Percentiles rank a stretch among this genome's conserved stretches.
Evolutionary conservation across 2,888 invertebrate genomes (phyloP).

Genomic region (Polietes domitor): DNA sequence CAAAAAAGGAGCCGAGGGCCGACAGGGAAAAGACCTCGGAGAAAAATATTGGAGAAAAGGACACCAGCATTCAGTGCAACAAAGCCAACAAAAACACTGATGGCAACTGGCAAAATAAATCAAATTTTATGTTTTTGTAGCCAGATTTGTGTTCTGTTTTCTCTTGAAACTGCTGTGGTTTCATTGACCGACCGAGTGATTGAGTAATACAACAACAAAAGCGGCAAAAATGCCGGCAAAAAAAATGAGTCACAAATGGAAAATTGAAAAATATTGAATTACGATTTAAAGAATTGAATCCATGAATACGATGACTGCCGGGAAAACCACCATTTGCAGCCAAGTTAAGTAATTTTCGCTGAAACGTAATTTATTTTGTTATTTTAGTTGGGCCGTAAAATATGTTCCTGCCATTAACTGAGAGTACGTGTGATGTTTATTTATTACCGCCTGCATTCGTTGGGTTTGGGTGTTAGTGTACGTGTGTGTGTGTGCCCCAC

Average conservation of each 20-base stretch:
- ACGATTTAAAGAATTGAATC: background rate
- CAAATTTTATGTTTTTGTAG: conserved; percentile 31
- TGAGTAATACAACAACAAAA: background rate
- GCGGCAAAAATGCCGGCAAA: background rate
- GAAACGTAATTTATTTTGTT: background rate
- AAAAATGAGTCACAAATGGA: background rate
- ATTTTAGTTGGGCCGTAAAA: background rate
- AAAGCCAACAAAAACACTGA: background rate
- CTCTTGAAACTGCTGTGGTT: conserved; percentile 22
- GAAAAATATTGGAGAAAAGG: background rate
- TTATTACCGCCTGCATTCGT: background rate
- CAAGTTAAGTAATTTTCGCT: background rate
- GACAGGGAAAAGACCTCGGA: background rate
- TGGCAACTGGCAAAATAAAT: background rate
- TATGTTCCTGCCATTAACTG: background rate
- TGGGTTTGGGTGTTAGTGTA: background rate
- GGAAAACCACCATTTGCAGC: too few relatives aligned
- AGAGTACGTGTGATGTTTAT: background rate
- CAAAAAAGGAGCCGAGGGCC: background rate
- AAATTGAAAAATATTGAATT: background rate
- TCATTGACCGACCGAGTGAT: background rate
- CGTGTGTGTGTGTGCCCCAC: background rate
- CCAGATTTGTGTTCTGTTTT: conserved; percentile 17
- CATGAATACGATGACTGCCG: too few relatives aligned
- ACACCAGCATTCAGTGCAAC: background rate